Conservation (phyloP, 1,140 invertebrate genomes). For the Listronotus oregonensis region DNA sequence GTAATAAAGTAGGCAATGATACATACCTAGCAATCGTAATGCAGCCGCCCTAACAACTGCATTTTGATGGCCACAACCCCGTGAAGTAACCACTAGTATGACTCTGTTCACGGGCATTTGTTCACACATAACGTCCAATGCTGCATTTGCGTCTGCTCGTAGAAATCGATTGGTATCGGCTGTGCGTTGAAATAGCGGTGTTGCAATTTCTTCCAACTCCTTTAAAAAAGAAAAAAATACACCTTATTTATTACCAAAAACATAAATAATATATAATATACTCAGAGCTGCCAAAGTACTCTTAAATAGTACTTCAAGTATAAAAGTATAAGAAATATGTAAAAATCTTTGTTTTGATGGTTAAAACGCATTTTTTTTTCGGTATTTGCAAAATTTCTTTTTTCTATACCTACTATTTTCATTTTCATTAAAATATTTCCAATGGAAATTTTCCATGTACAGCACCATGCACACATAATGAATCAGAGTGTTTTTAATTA, state of each 20-base stretch:
- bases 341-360: no score
- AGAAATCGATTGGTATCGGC: slow-evolving; percentile 93
- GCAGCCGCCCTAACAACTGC: slow-evolving; percentile 80
- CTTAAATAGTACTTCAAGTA: no score
- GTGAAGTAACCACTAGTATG: slow-evolving; percentile 59
- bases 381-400: no score
- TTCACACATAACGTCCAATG: slow-evolving; percentile 80
- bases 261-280: slow-evolving; percentile 2
- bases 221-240: slow-evolving; percentile 56
- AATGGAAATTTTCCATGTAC: no score
- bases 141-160: slow-evolving; percentile 81
- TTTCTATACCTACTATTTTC: no score
- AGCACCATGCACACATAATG: no score
- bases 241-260: slow-evolving; percentile 1
- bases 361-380: no score
- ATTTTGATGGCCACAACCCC: slow-evolving; percentile 80
- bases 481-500: no score
- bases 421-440: no score
- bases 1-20: no score
- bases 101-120: slow-evolving; percentile 65
- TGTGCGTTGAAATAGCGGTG: slow-evolving; percentile 80
- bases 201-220: slow-evolving; percentile 85
- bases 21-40: slow-evolving; percentile 68
- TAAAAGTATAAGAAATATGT: no score
- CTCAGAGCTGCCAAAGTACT: no score